phyloP scores from a whole-genome alignment of 2,797 vertebrate species.

The Hyperoplus lanceolatus region DNA sequence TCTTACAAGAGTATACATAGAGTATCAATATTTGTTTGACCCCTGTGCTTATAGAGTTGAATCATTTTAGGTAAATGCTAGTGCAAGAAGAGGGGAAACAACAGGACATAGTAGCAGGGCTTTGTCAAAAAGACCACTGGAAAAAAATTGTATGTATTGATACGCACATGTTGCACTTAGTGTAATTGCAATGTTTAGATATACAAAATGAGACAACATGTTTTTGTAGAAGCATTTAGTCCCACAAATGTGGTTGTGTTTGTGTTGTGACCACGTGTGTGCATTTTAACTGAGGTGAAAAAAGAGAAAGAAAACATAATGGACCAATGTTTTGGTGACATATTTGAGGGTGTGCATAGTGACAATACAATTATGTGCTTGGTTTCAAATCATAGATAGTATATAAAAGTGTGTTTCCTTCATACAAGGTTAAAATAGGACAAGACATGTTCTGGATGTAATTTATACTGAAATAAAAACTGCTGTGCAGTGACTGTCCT shows the following conservation, averaged over 20 bases:
- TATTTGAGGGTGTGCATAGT: not conserved
- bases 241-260: too few species aligned
- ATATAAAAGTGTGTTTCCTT: conserved; percentile 5
- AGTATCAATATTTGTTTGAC: not conserved
- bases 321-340: not conserved
- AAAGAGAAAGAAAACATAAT: not conserved
- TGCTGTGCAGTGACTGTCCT: conserved; percentile 53
- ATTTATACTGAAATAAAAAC: conserved; percentile 24
- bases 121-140: not conserved
- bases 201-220: not conserved
- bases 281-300: not conserved
- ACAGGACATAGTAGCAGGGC: not conserved
- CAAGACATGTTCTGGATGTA: conserved; percentile 23
- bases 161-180: not conserved
- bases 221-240: not conserved
- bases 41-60: not conserved
- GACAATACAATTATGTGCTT: conserved; percentile 20
- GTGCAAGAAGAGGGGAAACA: not conserved
- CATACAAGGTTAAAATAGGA: conserved; percentile 34
- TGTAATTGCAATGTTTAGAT: not conserved
- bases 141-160: not conserved
- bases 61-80: not conserved
- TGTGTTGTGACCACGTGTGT: not conserved
- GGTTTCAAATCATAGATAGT: not conserved
- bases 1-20: not conserved